Percentiles rank a stretch among this genome's conserved stretches.
Conservation (phyloP, 2,113 vertebrate genomes). For the Caloenas nicobarica region DNA sequence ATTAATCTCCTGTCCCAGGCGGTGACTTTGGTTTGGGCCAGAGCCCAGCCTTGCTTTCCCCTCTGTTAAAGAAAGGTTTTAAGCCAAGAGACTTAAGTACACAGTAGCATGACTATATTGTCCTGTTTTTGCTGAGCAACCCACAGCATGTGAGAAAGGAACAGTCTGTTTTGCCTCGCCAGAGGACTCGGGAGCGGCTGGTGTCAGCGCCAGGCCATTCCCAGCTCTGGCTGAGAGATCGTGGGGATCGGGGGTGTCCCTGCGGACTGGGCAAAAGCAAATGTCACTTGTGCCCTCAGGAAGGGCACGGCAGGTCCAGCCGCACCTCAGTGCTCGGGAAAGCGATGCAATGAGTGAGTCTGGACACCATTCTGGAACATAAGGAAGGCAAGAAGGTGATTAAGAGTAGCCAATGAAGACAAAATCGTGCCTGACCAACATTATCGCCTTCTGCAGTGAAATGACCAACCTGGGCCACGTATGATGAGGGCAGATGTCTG, state of each 20-base stretch:
- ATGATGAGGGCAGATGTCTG: background rate
- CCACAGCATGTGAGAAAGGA: background rate
- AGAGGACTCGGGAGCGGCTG: background rate
- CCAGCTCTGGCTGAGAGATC: background rate
- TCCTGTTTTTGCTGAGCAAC: background rate
- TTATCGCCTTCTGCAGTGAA: too few species aligned
- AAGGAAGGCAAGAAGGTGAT: background rate
- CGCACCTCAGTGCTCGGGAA: background rate
- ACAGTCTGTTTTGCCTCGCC: background rate
- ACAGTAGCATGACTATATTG: background rate
- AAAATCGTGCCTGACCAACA: background rate
- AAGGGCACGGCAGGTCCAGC: background rate
- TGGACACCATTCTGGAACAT: background rate
- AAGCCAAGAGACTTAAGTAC: background rate
- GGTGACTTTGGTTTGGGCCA: background rate
- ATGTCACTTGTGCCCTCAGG: background rate
- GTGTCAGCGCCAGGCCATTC: background rate
- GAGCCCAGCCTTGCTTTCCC: background rate
- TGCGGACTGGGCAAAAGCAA: background rate
- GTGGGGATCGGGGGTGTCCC: fast-evolving
- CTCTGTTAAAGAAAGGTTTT: background rate
- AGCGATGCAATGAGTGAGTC: background rate
- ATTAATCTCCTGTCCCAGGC: background rate
- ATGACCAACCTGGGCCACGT: too few species aligned
- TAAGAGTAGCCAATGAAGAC: background rate